Evolutionary conservation across 2,888 invertebrate genomes (phyloP), one percentile per base, ranked within the genome.

Genomic region (Andrena camellia): DNA sequence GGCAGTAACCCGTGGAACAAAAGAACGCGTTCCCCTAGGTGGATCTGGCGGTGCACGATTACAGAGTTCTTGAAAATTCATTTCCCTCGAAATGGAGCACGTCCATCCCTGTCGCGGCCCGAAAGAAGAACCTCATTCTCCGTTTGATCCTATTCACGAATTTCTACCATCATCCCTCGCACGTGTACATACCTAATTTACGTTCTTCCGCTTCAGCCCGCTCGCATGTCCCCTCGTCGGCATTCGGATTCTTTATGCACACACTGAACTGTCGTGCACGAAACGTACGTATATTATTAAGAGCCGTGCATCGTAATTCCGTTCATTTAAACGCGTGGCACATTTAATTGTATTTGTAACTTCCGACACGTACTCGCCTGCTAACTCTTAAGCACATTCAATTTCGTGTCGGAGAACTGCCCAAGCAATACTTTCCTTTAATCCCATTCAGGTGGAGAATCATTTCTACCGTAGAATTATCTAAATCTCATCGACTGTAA

Each of bases 81-180:
- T 79, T 64, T 50, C 13, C 59, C 20, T 29, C 5, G 33, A 52
- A 59, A 10, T 50, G 26, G 48, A 70, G 42, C 63, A 42, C 64
- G 70, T 57, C 48, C 59, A 68, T 23, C 63, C 5, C 57, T 33
- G 31, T 26, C 48, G 42, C 10, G n/a, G 33, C 1, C 33, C 10
- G 7, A 31, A 52, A 26, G 42, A 63, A 29, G 8, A 48, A 10
- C 10, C 7, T 63, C 48, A 2, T 0, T 2, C 48, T 35, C 26
- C 17, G 73, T 69, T 81, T 70, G 60, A 73, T 80, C 69, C 26
- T 52, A 66, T 59, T 80, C 80, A 54, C 59, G 42, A 66, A 69
- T 73, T 73, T 64, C 26, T 42, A 3, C 73, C 7, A 23, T 29
- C 29, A 13, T 20, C n/a, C 1, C 10, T 13, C 2, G 7, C 77